Percentiles rank a stretch among this genome's conserved stretches.
These are phyloP conservation scores for Micrastur ruficollis DNA, from an alignment of 2,797 vertebrate genomes.

Conservation along the genomic window DNA sequence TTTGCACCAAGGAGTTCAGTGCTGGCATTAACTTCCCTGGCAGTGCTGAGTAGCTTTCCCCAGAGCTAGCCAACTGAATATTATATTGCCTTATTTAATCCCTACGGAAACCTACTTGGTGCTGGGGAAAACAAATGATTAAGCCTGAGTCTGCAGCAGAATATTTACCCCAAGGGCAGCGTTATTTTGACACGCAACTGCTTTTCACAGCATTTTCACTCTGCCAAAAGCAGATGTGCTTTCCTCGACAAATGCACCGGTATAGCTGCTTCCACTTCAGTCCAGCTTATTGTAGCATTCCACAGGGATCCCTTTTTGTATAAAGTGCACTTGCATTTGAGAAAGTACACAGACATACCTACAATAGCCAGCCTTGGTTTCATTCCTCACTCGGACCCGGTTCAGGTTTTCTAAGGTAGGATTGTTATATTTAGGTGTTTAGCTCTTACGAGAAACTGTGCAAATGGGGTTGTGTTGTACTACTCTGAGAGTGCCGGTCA, in stretches of 20 bases:
- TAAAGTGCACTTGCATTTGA: background rate
- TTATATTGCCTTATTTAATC: background rate
- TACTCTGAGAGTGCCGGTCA: background rate
- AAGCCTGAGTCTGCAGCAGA: background rate
- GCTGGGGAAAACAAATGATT: background rate
- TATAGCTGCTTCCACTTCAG: background rate
- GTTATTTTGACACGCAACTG: background rate
- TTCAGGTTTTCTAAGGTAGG: background rate
- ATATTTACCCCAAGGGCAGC: background rate
- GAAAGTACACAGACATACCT: background rate
- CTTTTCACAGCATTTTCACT: background rate
- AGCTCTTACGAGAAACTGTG: background rate
- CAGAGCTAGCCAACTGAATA: background rate
- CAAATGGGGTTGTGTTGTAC: background rate
- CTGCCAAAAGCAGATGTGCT: background rate
- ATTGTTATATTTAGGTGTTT: background rate
- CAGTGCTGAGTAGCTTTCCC: background rate
- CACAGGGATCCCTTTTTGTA: background rate
- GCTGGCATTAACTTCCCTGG: background rate
- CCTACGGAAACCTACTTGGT: background rate
- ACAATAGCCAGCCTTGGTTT: background rate
- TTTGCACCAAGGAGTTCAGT: background rate
- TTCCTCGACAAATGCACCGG: background rate
- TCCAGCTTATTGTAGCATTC: background rate
- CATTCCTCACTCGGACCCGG: background rate